Evolutionary conservation across 2,888 invertebrate genomes (phyloP).

Genomic region (Tyria jacobaeae): DNA sequence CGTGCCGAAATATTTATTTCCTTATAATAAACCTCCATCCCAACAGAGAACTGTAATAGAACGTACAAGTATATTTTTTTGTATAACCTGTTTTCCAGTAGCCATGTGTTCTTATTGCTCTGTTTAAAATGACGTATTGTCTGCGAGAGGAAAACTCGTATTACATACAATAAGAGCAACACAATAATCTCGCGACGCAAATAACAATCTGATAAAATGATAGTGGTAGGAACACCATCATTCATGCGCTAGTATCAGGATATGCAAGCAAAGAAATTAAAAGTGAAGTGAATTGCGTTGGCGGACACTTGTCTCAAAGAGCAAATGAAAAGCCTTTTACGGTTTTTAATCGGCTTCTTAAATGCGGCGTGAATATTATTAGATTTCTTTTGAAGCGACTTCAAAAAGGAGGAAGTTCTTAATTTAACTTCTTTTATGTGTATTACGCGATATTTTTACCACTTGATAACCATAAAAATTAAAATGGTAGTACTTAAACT

Average conservation of each 20-base stretch:
- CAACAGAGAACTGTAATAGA: too few relatives aligned
- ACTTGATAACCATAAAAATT: too few relatives aligned
- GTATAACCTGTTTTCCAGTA: neutral
- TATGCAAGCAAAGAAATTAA: neutral
- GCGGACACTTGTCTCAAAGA: neutral
- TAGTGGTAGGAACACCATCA: slow-evolving; percentile 31
- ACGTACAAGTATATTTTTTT: too few relatives aligned
- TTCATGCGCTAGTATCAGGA: slow-evolving; percentile 1
- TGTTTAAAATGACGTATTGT: slow-evolving; percentile 12
- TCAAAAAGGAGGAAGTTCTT: too few relatives aligned
- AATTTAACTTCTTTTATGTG: too few relatives aligned
- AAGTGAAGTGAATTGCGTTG: neutral
- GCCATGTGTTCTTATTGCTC: neutral
- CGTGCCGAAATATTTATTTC: too few relatives aligned
- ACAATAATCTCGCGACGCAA: slow-evolving; percentile 48
- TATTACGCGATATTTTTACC: too few relatives aligned
- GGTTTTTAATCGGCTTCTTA: too few relatives aligned
- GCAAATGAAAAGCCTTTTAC: neutral
- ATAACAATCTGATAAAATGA: slow-evolving; percentile 51
- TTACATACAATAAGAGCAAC: slow-evolving; percentile 41
- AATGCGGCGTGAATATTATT: too few relatives aligned
- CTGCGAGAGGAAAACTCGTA: slow-evolving; percentile 33
- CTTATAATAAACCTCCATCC: too few relatives aligned
- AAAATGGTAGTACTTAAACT: too few relatives aligned
- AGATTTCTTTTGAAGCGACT: too few relatives aligned